Percentiles rank a stretch among this genome's conserved stretches.
These are phyloP conservation scores for Noctilio leporinus DNA, from an alignment of 2,113 vertebrate species.

Conservation along the genomic window DNA sequence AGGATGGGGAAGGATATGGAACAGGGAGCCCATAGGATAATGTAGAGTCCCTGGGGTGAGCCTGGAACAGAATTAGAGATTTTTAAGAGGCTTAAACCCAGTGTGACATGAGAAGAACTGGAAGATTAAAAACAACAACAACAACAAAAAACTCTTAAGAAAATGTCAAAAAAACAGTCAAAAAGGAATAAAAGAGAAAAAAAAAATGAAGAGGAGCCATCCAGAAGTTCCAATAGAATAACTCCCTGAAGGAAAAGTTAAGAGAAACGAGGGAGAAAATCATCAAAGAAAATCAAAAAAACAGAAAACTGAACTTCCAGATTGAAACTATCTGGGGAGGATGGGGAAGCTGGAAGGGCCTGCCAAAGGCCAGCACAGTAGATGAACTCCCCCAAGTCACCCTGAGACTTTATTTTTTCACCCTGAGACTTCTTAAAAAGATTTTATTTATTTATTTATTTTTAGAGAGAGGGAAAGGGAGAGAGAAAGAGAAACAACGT, in stretches of 20 bases:
- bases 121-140: background rate
- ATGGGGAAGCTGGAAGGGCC: background rate
- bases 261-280: background rate
- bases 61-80: background rate
- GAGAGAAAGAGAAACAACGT: too few relatives aligned
- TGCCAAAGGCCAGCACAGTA: background rate
- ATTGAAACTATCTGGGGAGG: too few relatives aligned
- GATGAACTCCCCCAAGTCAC: background rate
- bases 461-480: too few relatives aligned
- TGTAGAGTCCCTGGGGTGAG: background rate
- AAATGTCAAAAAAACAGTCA: background rate
- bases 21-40: background rate
- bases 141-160: too few relatives aligned
- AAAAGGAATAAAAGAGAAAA: background rate
- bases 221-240: background rate
- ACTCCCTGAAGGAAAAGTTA: background rate
- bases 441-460: too few relatives aligned
- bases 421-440: background rate
- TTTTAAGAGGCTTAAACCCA: background rate
- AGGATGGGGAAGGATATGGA: rapidly evolving
- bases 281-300: background rate
- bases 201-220: rapidly evolving
- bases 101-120: background rate
- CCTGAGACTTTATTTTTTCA: background rate
- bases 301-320: background rate